A percentile compares a stretch with the other conserved stretches of the same genome.
Evolutionary conservation across 2,113 vertebrate genomes (phyloP).

Genomic region (Cebus imitator): DNA sequence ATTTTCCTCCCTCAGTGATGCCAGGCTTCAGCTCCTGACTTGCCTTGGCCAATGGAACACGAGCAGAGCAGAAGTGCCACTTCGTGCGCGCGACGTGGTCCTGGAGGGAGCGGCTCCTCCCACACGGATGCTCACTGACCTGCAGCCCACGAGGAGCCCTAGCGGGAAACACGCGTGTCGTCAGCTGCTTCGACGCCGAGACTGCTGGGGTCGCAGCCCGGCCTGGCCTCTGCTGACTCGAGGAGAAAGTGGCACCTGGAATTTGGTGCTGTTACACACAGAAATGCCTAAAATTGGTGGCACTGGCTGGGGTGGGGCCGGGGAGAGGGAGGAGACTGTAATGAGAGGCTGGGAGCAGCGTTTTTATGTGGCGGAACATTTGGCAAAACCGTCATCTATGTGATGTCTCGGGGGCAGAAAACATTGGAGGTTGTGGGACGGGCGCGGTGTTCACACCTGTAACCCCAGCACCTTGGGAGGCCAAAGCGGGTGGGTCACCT

Average conservation of each 20-base stretch:
- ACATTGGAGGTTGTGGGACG: neutral
- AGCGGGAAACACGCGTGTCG: rapidly evolving
- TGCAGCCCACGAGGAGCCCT: rapidly evolving
- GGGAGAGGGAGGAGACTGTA: neutral
- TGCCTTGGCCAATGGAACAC: neutral
- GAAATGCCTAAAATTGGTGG: neutral
- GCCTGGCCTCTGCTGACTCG: rapidly evolving
- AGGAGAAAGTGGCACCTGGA: neutral
- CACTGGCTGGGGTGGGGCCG: neutral
- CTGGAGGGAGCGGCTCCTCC: rapidly evolving
- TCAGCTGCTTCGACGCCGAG: rapidly evolving
- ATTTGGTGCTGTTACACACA: rapidly evolving
- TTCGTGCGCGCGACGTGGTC: rapidly evolving
- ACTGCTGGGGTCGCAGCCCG: rapidly evolving
- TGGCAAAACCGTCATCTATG: rapidly evolving
- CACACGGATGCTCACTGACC: neutral
- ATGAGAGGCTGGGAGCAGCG: rapidly evolving
- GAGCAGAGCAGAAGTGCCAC: no score
- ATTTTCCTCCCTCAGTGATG: rapidly evolving
- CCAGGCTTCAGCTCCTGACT: neutral
- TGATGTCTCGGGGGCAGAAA: rapidly evolving
- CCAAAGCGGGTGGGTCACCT: no score
- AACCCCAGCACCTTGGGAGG: no score
- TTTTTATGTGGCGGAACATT: rapidly evolving
- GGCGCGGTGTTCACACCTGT: no score